These are phyloP conservation scores for Hystrix brachyura DNA, from an alignment of 2,113 vertebrate genomes.

Conservation along the genomic window DNA sequence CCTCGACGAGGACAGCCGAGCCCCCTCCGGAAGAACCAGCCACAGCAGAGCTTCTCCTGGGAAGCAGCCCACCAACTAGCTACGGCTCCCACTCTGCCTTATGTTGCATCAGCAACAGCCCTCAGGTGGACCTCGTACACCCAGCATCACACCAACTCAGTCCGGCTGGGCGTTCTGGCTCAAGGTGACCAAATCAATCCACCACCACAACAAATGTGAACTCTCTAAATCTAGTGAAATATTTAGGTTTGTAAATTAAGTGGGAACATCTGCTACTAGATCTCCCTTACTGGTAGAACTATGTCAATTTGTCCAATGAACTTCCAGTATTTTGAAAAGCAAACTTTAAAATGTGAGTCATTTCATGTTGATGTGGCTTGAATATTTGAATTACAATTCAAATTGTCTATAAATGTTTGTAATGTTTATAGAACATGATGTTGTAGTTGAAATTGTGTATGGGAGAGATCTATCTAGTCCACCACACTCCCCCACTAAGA, in stretches of 20 bases:
- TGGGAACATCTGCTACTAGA: background rate
- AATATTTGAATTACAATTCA: background rate
- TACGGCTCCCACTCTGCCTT: no score
- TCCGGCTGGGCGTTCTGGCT: no score
- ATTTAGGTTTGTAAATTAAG: background rate
- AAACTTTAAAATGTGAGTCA: constrained; percentile 34
- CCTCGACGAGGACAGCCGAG: no score
- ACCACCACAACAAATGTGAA: background rate
- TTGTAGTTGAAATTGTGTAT: constrained; percentile 21
- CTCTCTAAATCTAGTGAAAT: constrained; percentile 45
- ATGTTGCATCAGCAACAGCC: no score
- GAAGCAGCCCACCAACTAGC: no score
- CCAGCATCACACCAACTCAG: no score
- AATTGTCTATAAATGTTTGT: background rate
- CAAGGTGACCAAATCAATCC: no score
- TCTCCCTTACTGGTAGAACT: background rate
- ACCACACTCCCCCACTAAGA: background rate
- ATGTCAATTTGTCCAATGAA: constrained; percentile 10
- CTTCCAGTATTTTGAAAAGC: constrained; percentile 23
- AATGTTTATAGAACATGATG: constrained; percentile 11
- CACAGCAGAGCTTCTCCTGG: no score
- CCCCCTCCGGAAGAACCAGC: no score
- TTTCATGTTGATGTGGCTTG: constrained; percentile 48
- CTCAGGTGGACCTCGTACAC: no score
- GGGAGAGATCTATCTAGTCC: background rate